Conservation (phyloP, 2,888 invertebrate genomes). For the Orthosia incerta region DNA sequence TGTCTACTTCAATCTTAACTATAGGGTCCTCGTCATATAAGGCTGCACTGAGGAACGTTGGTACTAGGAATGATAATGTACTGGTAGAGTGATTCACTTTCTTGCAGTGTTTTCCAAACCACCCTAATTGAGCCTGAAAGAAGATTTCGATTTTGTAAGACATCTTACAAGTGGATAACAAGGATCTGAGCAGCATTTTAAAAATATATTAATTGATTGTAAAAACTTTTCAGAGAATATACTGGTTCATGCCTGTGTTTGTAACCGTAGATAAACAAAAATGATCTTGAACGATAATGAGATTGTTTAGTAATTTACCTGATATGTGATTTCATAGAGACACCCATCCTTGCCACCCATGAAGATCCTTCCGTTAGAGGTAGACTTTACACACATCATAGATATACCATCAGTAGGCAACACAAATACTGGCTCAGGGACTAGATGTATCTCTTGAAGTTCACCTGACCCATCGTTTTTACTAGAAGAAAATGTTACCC, state of each 20-base stretch:
- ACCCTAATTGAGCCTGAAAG: slow-evolving; percentile 94
- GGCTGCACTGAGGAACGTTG: slow-evolving; percentile 96
- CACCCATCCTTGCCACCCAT: slow-evolving; percentile 98
- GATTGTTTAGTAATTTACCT: slow-evolving; percentile 89
- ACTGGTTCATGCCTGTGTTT: not conserved
- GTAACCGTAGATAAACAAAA: not conserved
- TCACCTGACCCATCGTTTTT: slow-evolving; percentile 87
- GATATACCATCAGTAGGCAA: slow-evolving; percentile 97
- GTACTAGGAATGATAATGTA: slow-evolving; percentile 96
- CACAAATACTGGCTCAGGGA: slow-evolving; percentile 98
- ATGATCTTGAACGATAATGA: not conserved
- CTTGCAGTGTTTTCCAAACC: slow-evolving; percentile 98
- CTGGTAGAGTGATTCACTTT: slow-evolving; percentile 98
- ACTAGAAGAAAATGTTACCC: slow-evolving; percentile 90
- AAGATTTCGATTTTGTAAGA: not conserved
- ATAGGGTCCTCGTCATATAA: slow-evolving; percentile 97
- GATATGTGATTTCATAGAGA: slow-evolving; percentile 98
- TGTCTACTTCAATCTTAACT: slow-evolving; percentile 96
- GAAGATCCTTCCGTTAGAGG: slow-evolving; percentile 96
- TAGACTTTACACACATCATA: slow-evolving; percentile 95
- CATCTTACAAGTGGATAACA: not conserved
- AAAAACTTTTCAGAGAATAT: not conserved
- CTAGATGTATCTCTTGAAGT: slow-evolving; percentile 95
- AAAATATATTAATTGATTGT: not conserved
- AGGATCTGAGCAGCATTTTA: not conserved